These are phyloP conservation scores for Microtus pennsylvanicus DNA, from an alignment of 2,113 vertebrate genomes.

Conservation along the genomic window DNA sequence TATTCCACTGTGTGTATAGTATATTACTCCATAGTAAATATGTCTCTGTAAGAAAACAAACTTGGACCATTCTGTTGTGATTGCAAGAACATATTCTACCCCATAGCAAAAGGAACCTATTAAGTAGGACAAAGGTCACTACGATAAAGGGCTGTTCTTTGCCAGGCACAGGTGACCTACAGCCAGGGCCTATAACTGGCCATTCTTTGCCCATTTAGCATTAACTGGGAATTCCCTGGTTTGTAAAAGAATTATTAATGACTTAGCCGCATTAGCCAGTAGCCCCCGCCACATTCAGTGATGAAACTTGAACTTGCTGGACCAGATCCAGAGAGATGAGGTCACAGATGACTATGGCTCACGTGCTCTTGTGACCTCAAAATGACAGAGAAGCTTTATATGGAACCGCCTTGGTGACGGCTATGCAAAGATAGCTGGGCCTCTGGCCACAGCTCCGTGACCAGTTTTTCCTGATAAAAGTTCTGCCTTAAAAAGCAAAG, in stretches of 20 bases:
- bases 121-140: background rate
- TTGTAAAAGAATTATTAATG: slow-evolving; percentile 37
- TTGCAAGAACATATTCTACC: background rate
- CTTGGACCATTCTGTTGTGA: background rate
- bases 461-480: slow-evolving; percentile 43
- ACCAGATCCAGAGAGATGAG: slow-evolving; percentile 46
- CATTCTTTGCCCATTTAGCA: slow-evolving; percentile 1
- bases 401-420: slow-evolving; percentile 31
- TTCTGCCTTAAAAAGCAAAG: background rate
- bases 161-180: background rate
- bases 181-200: no score
- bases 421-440: background rate
- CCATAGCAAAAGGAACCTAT: background rate
- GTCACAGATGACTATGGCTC: background rate
- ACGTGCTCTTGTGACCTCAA: background rate
- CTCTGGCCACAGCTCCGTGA: background rate
- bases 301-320: background rate
- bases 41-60: slow-evolving; percentile 25
- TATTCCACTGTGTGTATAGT: background rate
- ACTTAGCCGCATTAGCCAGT: background rate
- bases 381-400: background rate
- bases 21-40: background rate
- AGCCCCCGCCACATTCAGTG: background rate
- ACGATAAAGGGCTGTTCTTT: background rate
- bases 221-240: slow-evolving; percentile 33